phyloP scores from a whole-genome alignment of 2,797 vertebrate species.

The Salmo trutta region DNA sequence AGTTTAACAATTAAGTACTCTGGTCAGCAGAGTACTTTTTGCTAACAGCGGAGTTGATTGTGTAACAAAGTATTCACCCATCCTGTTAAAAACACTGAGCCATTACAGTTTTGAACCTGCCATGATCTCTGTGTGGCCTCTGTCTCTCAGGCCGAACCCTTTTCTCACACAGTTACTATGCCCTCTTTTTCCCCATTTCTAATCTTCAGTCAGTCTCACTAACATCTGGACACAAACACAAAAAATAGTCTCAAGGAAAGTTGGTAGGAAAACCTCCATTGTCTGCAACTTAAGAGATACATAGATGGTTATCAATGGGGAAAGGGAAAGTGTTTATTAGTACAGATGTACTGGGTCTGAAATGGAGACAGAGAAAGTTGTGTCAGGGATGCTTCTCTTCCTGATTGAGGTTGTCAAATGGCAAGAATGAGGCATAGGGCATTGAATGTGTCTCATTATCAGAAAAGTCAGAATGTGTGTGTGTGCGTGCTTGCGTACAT shows the following conservation, averaged over 20 bases:
- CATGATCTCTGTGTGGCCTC: background rate
- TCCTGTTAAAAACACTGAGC: background rate
- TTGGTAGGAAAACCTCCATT: slow-evolving; percentile 25
- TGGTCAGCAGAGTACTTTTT: background rate
- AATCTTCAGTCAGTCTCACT: background rate
- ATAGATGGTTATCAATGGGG: slow-evolving; percentile 15
- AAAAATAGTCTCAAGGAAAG: slow-evolving; percentile 13
- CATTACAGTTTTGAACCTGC: background rate
- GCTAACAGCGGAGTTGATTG: background rate
- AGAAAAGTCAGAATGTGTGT: background rate
- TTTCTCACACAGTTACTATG: slow-evolving; percentile 18
- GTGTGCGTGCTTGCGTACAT: background rate
- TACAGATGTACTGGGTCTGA: slow-evolving; percentile 38
- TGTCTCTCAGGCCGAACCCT: slow-evolving; percentile 22
- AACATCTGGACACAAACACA: slow-evolving; percentile 1
- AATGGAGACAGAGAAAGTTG: background rate
- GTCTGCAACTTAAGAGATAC: slow-evolving; percentile 14
- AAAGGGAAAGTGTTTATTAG: slow-evolving; percentile 34
- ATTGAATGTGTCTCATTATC: background rate
- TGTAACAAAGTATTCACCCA: background rate
- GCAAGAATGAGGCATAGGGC: no score
- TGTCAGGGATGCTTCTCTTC: slow-evolving; percentile 28
- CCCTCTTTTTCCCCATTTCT: slow-evolving; percentile 3
- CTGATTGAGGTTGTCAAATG: slow-evolving; percentile 25
- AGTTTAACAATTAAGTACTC: background rate